A percentile compares a stretch with the other conserved stretches of the same genome.
phyloP scores from a whole-genome alignment of 2,888 invertebrate species.

The Coleophora flavipennella region DNA sequence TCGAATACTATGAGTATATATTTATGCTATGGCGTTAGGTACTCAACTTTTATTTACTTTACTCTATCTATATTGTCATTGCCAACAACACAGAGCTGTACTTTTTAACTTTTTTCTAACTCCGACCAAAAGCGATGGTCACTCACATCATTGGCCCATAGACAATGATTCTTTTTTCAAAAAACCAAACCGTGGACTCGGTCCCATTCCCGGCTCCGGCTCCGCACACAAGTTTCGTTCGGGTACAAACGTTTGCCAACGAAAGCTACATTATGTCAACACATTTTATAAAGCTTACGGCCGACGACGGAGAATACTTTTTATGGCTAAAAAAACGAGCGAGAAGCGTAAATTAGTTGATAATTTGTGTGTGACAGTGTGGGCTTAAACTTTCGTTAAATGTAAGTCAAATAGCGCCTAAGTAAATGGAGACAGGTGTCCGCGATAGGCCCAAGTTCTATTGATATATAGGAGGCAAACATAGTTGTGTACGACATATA shows the following conservation, averaged over 20 bases:
- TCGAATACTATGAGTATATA: no score
- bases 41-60: no score
- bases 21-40: no score
- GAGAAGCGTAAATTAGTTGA: conserved; percentile 65
- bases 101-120: no score
- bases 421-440: conserved; percentile 69
- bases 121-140: conserved; percentile 1
- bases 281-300: conserved; percentile 50
- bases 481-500: conserved; percentile 26
- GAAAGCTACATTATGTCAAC: conserved; percentile 27
- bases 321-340: conserved; percentile 48
- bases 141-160: conserved; percentile 16
- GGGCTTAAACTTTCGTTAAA: conserved; percentile 64
- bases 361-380: conserved; percentile 65
- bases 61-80: no score
- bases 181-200: conserved; percentile 19
- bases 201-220: conserved; percentile 25
- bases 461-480: conserved; percentile 56
- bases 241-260: conserved; percentile 20
- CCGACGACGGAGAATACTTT: conserved; percentile 31
- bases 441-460: conserved; percentile 39
- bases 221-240: conserved; percentile 19
- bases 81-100: no score
- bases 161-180: conserved; percentile 15
- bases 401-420: conserved; percentile 62